Conservation (phyloP, 2,113 vertebrate genomes). For the Neodontobutis hainanensis region DNA sequence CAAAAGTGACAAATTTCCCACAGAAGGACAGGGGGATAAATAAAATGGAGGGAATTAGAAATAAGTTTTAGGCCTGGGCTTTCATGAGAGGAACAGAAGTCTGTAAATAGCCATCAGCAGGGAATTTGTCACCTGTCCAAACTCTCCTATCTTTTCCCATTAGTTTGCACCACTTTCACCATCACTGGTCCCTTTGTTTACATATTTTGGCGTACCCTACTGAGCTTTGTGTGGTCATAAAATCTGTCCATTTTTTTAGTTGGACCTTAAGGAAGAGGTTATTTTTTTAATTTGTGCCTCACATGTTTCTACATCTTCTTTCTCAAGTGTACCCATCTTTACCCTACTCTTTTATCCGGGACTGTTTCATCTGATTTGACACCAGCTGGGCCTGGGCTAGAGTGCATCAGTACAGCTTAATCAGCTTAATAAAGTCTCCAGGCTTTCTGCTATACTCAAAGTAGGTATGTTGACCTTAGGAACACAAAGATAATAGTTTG, state of each 20-base stretch:
- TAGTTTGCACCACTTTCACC: conserved; percentile 13
- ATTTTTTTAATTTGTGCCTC: neutral
- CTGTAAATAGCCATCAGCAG: conserved; percentile 68
- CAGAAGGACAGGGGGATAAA: conserved; percentile 47
- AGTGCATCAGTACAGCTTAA: conserved; percentile 75
- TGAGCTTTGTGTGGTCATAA: no score
- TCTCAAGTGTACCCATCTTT: conserved; percentile 37
- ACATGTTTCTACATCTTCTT: conserved; percentile 3
- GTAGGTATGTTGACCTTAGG: conserved; percentile 77
- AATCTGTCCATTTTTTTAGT: neutral
- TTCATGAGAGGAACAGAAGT: conserved; percentile 45
- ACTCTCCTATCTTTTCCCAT: conserved; percentile 30
- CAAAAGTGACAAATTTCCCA: conserved; percentile 72
- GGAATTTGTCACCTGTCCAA: conserved; percentile 59
- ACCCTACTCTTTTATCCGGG: conserved; percentile 49
- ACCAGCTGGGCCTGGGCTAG: conserved; percentile 68
- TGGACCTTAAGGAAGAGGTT: neutral
- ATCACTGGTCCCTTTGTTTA: conserved; percentile 13
- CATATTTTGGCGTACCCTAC: neutral
- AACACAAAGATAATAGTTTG: conserved; percentile 66
- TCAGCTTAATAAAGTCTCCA: conserved; percentile 69
- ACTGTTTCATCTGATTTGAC: conserved; percentile 68
- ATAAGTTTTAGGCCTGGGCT: conserved; percentile 24
- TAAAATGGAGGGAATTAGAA: conserved; percentile 63
- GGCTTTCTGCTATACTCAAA: conserved; percentile 72